Evolutionary conservation across 2,113 vertebrate genomes (phyloP).

Genomic region (Myodes glareolus): DNA sequence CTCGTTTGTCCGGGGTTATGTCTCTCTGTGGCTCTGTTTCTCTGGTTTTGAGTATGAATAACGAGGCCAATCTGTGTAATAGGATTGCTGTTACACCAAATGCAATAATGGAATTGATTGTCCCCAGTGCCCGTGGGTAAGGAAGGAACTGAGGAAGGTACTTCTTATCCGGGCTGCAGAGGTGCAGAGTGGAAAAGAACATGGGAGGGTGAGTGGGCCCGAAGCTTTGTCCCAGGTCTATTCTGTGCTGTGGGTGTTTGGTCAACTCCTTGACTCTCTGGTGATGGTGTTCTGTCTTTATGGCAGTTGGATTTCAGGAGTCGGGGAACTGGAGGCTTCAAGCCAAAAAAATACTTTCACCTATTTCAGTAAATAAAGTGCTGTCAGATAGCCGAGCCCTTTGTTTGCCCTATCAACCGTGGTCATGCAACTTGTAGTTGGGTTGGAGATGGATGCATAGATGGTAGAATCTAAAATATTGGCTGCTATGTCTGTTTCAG

Average conservation of each 20-base stretch:
- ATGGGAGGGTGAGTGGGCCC: not conserved
- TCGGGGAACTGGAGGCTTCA: not conserved
- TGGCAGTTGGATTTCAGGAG: not conserved
- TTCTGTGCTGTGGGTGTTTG: rapidly evolving
- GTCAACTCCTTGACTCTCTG: not conserved
- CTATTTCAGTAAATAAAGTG: not conserved
- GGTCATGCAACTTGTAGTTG: too few species aligned
- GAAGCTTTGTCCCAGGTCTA: rapidly evolving
- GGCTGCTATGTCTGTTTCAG: not conserved
- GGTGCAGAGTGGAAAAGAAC: rapidly evolving
- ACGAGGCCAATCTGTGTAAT: conserved; percentile 25
- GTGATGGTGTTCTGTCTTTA: not conserved
- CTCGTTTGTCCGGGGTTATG: not conserved
- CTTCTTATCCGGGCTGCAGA: not conserved
- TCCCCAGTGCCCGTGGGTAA: not conserved
- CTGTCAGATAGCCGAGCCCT: rapidly evolving
- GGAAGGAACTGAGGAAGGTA: not conserved
- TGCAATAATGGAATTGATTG: conserved; percentile 25
- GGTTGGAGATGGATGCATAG: not conserved
- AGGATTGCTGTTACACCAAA: conserved; percentile 38
- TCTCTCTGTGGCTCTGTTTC: conserved; percentile 19
- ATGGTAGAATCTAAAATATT: not conserved
- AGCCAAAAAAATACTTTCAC: not conserved
- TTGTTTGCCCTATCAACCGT: rapidly evolving
- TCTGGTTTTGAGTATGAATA: not conserved